phyloP scores from a whole-genome alignment of 1,140 invertebrate species.

The Drosophila ercepeae region DNA sequence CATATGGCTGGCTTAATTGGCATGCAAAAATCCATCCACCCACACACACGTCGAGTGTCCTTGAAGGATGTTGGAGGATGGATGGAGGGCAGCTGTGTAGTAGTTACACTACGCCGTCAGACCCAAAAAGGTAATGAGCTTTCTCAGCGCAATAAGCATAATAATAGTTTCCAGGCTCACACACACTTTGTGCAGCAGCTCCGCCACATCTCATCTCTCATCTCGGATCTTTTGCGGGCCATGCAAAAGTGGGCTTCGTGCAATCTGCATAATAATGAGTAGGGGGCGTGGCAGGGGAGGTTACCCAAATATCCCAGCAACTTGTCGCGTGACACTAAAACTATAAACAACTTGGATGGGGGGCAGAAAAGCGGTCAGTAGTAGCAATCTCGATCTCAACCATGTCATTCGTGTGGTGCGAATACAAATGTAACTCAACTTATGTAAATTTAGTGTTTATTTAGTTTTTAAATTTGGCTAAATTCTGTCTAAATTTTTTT shows the following conservation, averaged over 20 bases:
- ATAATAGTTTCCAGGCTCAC: conserved; percentile 52
- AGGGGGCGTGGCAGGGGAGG: background rate
- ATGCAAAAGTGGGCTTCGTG: conserved; percentile 62
- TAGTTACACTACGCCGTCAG: conserved; percentile 1
- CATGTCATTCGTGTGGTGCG: too few relatives aligned
- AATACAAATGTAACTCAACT: background rate
- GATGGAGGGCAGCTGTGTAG: background rate
- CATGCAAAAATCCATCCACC: conserved; percentile 5
- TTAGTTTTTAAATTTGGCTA: background rate
- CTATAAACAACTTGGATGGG: conserved; percentile 18
- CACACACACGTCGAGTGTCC: conserved; percentile 15
- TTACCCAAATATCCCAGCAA: conserved; percentile 45
- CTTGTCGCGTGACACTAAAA: conserved; percentile 47
- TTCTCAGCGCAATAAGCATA: conserved; percentile 64
- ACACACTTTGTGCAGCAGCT: conserved; percentile 26
- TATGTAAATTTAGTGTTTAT: background rate
- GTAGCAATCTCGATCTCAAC: background rate
- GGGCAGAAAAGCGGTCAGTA: background rate
- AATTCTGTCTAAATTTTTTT: too few relatives aligned
- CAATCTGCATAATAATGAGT: conserved; percentile 76
- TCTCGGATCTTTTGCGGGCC: conserved; percentile 26
- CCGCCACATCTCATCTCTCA: conserved; percentile 2
- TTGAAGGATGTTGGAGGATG: conserved; percentile 19
- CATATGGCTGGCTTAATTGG: conserved; percentile 29
- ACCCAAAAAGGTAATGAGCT: conserved; percentile 54